These are phyloP conservation scores for Vicugna pacos DNA, from an alignment of 2,113 vertebrate genomes.

Conservation along the genomic window DNA sequence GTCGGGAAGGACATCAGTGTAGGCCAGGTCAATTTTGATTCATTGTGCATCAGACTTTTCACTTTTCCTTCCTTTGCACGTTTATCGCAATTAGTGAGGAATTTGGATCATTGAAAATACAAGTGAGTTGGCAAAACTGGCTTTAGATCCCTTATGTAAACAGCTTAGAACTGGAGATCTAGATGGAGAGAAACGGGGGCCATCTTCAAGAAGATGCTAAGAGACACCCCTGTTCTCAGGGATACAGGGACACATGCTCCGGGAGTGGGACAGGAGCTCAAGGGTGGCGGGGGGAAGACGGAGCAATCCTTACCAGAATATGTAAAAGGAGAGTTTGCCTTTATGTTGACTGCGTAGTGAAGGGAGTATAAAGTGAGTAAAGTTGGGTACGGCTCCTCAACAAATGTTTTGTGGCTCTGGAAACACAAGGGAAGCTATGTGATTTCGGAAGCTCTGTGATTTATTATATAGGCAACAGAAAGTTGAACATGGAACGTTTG, in stretches of 20 bases:
- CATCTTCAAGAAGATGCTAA: not conserved
- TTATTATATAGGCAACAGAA: not conserved
- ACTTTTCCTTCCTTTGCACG: slow-evolving; percentile 41
- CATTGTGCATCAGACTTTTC: slow-evolving; percentile 52
- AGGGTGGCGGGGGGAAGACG: not conserved
- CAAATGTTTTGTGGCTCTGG: not conserved
- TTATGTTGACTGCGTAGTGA: not conserved
- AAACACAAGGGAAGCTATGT: not conserved
- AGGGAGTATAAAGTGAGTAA: not conserved
- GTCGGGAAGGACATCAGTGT: not conserved
- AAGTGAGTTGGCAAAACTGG: not conserved
- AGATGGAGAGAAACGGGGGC: not conserved
- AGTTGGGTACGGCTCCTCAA: not conserved
- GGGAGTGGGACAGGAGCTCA: not conserved
- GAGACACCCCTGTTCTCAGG: not conserved
- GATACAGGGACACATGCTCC: not conserved
- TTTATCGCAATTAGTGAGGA: slow-evolving; percentile 48
- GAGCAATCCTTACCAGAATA: not conserved
- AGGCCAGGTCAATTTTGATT: slow-evolving; percentile 56
- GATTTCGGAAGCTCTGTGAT: not conserved
- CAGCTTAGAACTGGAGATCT: not conserved
- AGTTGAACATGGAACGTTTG: not conserved
- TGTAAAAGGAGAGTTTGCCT: not conserved
- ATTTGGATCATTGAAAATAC: not conserved
- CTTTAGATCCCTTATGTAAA: not conserved